Base-by-base conservation (phyloP, 1,140 invertebrate genomes). In the Cepaea nemoralis region DNA sequence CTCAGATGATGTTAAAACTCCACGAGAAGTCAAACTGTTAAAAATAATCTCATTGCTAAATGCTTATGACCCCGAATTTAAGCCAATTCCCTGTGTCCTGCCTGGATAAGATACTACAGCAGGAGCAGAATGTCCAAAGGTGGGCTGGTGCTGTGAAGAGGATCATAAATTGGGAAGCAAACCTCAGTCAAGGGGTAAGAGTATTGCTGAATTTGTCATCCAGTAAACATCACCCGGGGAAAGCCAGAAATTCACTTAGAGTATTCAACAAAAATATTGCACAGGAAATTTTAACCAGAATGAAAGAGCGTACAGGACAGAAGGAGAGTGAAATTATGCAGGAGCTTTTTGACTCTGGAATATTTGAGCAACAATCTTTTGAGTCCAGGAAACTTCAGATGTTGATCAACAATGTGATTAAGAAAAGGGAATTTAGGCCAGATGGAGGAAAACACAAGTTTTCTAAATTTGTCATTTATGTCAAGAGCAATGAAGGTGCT, bases 21-120 rank as follows among this genome's bases (percentile, higher is more conserved):
- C n/a, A 63, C 66, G 67, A 67, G 86, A 86, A 74, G 42, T 59
- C 40, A 81, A 39, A 55, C 73, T 86, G 6, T 50, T 86, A 40
- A 86, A 86, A 79, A 45, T 45, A 45, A 63, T 86, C 31, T 74
- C 83, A 10, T 80, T 86, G 6, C 37, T 86, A 37, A 86, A 86
- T 80, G 71, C 79, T 33, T 86, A 76, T 81, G 86, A 86, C 75
- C 73, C 77, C 42, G 83, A 83, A 37, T 85, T 84, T 39, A 75
- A 75, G 45, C 48, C 48, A 39, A 66, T 86, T 39, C n/a, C 83
- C 78, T 22, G 78, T 84, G 16, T 70, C 79, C 42, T 83, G 81
- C 39, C 84, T 86, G 66, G 83, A 86, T 77, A 50, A 39, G 10
- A 70, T 86, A 3, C 81, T 86, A 79, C 45, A 6, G 22, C 70